Base-by-base conservation (phyloP, 2,888 invertebrate species). In the Hirtodrosophila cameraria region DNA sequence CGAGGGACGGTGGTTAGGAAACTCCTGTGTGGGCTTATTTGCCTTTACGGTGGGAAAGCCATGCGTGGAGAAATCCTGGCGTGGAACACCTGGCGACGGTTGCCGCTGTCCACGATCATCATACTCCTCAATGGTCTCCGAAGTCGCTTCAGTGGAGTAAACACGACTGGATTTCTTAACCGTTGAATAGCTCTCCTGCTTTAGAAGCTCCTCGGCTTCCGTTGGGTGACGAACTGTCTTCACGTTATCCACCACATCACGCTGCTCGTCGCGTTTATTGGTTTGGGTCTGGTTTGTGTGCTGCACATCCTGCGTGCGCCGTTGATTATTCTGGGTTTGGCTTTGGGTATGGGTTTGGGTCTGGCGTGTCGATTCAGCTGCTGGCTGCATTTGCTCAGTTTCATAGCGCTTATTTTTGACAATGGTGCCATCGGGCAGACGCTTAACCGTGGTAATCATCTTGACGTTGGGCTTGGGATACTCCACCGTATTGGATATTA, bases 331-430 rank as follows among this genome's bases (percentile, higher is more conserved):
- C 52, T 30, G 60, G 1, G 25, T 15, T 8, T 65, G 58, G 13
- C 7, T 5, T 33, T 76, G 72, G 6, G 28, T 66, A 5, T 77
- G 73, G 36, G 50, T 68, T 13, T 81, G 77, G 3, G 72, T 70
- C 28, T 77, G 68, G 25, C 70, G 83, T 30, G 61, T 73, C 2
- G 50, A 42, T 11, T 81, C 82, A 30, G 62, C 46, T 7, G 65
- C 39, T 0, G 88, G 84, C 9, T 64, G 50, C 6, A 74, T 6
- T 52, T 90, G 90, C 70, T 90, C 91, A 27, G 94, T 94, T 86
- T 94, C 94, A 28, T 94, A 93, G 35, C 93, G 92, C 13, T 94
- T 94, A 61, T 94, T 94, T n/a, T 94, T 94, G 1, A 94, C 93
- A 33, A 92, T 92, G 1, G 93, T 93, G 11, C 94, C 95, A 81